These are phyloP conservation scores for Tridacna gigas DNA, from an alignment of 2,888 invertebrate genomes.

Conservation along the genomic window DNA sequence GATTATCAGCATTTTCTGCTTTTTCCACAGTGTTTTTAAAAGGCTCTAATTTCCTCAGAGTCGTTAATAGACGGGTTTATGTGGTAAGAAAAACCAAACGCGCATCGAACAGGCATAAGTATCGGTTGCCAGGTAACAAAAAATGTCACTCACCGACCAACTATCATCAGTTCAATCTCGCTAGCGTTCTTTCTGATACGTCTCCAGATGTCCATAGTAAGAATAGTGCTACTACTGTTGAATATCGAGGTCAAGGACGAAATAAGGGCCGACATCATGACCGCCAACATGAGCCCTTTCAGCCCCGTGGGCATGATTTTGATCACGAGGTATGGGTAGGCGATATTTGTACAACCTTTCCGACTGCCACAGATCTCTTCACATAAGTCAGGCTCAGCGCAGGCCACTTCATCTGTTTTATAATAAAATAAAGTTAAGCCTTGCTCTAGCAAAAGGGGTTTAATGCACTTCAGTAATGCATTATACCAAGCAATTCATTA, in stretches of 20 bases:
- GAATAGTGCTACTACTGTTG: constrained; percentile 86
- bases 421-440: too few species aligned
- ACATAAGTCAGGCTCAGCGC: constrained; percentile 85
- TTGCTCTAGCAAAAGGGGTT: too few species aligned
- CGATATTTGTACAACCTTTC: constrained; percentile 86
- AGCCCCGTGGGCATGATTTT: constrained; percentile 85
- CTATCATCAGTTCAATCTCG: constrained; percentile 85
- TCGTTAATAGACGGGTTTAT: too few species aligned
- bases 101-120: too few species aligned
- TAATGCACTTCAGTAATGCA: too few species aligned
- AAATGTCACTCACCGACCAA: constrained; percentile 81
- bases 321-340: constrained; percentile 86
- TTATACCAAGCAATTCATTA: too few species aligned
- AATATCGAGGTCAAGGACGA: constrained; percentile 86
- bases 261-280: constrained; percentile 86
- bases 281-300: constrained; percentile 86
- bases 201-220: constrained; percentile 86
- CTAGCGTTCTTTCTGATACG: constrained; percentile 82
- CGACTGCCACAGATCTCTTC: constrained; percentile 83
- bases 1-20: too few species aligned
- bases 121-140: too few species aligned
- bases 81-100: too few species aligned
- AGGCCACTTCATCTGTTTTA: constrained; percentile 85
- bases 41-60: too few species aligned
- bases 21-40: too few species aligned